phyloP scores from a whole-genome alignment of 2,113 vertebrate species.

The Thomomys bottae region DNA sequence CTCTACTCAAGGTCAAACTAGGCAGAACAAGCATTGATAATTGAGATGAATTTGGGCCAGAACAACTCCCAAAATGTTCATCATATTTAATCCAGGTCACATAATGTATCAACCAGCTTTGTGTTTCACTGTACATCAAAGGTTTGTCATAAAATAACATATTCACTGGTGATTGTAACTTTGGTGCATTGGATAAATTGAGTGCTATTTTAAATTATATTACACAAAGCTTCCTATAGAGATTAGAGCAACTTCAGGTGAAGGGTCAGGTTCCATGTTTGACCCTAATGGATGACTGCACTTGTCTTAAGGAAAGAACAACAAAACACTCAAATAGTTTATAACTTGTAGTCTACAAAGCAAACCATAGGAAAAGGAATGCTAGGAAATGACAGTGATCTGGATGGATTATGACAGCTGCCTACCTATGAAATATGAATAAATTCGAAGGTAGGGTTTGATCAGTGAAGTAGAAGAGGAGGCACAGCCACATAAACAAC shows the following conservation, averaged over 20 bases:
- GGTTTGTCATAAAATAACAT: neutral
- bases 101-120: constrained; percentile 39
- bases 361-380: neutral
- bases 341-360: constrained; percentile 11
- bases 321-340: constrained; percentile 16
- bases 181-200: neutral
- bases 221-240: neutral
- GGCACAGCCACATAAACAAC: constrained; percentile 11
- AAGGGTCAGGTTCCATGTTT: neutral
- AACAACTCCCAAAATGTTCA: constrained; percentile 58
- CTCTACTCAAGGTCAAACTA: constrained; percentile 57
- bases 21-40: constrained; percentile 24
- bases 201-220: constrained; percentile 5
- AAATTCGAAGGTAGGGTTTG: constrained; percentile 64
- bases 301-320: neutral
- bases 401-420: constrained; percentile 71
- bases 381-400: constrained; percentile 7
- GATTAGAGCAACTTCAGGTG: neutral
- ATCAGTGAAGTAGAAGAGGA: constrained; percentile 64
- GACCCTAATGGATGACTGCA: neutral
- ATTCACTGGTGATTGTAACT: constrained; percentile 19
- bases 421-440: constrained; percentile 69
- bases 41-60: constrained; percentile 51
- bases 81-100: constrained; percentile 55
- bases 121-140: constrained; percentile 42